phyloP scores from a whole-genome alignment of 2,113 vertebrate species.

The Anser brachyrhynchus region DNA sequence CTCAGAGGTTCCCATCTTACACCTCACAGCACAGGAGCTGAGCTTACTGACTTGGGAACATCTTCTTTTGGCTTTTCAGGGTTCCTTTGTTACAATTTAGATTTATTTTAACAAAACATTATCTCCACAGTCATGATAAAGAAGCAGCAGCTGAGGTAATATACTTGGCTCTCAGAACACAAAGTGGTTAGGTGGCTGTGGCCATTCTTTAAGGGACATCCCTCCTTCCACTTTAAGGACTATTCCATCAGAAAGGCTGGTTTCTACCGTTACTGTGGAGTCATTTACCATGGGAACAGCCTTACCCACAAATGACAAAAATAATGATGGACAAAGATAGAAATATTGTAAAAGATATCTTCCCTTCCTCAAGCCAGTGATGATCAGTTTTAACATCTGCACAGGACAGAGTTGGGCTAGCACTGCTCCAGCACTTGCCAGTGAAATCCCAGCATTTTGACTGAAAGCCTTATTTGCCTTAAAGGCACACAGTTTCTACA shows the following conservation, averaged over 20 bases:
- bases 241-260: neutral
- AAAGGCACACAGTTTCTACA: neutral
- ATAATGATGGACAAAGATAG: neutral
- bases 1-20: neutral
- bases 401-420: neutral
- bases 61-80: neutral
- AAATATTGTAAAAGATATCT: neutral
- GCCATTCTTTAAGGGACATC: neutral
- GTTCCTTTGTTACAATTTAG: neutral
- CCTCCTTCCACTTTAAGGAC: neutral
- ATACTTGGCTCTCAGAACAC: neutral
- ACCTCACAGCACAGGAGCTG: fast-evolving
- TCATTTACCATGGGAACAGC: neutral
- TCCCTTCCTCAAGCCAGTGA: neutral
- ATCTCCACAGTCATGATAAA: neutral
- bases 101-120: neutral
- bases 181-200: neutral
- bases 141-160: neutral
- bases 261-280: neutral
- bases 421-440: neutral
- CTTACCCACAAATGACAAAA: neutral
- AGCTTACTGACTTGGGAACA: neutral
- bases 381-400: neutral
- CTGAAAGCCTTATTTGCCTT: neutral
- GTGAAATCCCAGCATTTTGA: neutral